These are phyloP conservation scores for Gambusia yucatana DNA, from an alignment of 2,797 vertebrate genomes.

Conservation along the genomic window DNA sequence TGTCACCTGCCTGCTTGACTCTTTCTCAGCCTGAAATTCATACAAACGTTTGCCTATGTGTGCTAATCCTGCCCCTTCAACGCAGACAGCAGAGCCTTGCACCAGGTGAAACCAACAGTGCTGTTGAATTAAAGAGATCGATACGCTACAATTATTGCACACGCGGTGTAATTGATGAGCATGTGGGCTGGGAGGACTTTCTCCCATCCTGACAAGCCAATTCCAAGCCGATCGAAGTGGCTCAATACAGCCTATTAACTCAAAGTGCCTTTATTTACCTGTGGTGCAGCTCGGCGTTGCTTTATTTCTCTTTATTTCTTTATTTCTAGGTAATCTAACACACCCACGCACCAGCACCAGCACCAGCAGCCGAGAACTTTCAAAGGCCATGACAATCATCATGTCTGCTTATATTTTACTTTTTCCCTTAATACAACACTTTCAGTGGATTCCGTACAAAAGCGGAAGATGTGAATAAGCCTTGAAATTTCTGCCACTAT, in stretches of 20 bases:
- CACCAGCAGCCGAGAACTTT: conserved; percentile 7
- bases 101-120: conserved; percentile 60
- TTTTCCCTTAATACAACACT: conserved; percentile 29
- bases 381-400: conserved; percentile 23
- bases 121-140: conserved; percentile 72
- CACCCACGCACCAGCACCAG: conserved; percentile 1
- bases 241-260: conserved; percentile 63
- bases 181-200: conserved; percentile 53
- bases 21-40: not conserved
- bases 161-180: conserved; percentile 73
- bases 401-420: conserved; percentile 9
- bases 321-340: conserved; percentile 31
- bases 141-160: conserved; percentile 74
- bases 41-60: not conserved
- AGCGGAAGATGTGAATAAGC: conserved; percentile 24
- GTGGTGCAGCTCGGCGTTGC: not conserved
- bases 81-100: conserved; percentile 25
- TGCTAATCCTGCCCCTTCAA: not conserved
- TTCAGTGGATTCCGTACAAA: conserved; percentile 19
- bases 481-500: conserved; percentile 28
- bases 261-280: conserved; percentile 57
- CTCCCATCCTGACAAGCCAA: conserved; percentile 51
- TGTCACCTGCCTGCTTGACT: not conserved
- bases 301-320: conserved; percentile 7
- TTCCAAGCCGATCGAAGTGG: conserved; percentile 61